Percentiles rank a stretch among this genome's conserved stretches.
Evolutionary conservation across 37 sponge, comb jelly and placozoan species (phyloP).

Genomic region (Haliclona indistincta): DNA sequence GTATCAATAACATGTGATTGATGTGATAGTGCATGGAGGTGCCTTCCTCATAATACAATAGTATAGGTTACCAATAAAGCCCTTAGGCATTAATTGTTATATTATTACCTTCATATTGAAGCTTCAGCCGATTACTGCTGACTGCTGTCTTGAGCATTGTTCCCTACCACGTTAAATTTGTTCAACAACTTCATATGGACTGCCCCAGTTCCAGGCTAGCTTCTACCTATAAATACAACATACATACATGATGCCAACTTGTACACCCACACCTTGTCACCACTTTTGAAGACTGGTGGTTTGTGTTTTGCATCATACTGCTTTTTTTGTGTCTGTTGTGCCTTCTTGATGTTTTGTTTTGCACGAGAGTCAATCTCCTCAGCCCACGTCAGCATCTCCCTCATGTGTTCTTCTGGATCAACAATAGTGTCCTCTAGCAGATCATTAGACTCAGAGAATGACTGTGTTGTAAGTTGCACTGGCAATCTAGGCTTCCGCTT

Average conservation of each 20-base stretch:
- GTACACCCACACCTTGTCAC: constrained; percentile 9
- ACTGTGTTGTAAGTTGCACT: constrained; percentile 21
- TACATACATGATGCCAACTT: constrained; percentile 5
- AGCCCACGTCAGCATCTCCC: neutral
- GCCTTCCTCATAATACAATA: too few species aligned
- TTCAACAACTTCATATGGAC: constrained; percentile 36
- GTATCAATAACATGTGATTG: too few species aligned
- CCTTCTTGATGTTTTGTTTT: constrained; percentile 15
- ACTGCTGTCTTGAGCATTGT: too few species aligned
- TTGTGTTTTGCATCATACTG: constrained; percentile 27
- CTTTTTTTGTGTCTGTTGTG: constrained; percentile 36
- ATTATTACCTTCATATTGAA: too few species aligned
- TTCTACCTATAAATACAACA: constrained; percentile 3
- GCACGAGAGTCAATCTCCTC: neutral
- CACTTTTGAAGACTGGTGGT: neutral
- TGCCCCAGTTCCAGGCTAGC: constrained; percentile 12
- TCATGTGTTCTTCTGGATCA: constrained; percentile 3
- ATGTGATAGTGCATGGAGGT: too few species aligned
- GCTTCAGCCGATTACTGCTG: too few species aligned
- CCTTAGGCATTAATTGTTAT: too few species aligned
- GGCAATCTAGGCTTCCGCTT: constrained; percentile 18
- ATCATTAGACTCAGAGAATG: too few species aligned
- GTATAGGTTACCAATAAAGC: too few species aligned
- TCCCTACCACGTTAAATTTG: too few species aligned
- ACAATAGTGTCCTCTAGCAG: constrained; percentile 9